Evolutionary conservation across 2,113 vertebrate species (phyloP).

Genomic region (Sapayoa aenigma): DNA sequence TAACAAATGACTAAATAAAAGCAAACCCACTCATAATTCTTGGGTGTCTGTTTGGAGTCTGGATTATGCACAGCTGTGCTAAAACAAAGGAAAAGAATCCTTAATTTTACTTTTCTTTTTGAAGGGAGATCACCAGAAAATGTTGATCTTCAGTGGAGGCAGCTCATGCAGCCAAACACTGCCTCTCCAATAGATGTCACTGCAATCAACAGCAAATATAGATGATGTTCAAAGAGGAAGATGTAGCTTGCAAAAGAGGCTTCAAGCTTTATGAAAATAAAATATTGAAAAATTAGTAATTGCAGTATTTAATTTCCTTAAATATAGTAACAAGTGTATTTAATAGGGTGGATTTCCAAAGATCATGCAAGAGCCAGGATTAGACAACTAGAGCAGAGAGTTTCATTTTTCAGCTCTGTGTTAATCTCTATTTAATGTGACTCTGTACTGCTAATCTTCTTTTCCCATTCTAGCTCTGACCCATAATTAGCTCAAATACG

Average conservation of each 20-base stretch:
- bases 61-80: neutral
- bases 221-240: neutral
- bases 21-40: neutral
- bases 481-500: conserved; percentile 31
- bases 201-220: conserved; percentile 66
- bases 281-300: neutral
- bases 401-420: conserved; percentile 18
- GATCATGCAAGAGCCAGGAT: neutral
- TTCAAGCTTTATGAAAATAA: neutral
- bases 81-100: neutral
- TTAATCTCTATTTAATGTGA: conserved; percentile 48
- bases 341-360: neutral
- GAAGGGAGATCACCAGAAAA: neutral
- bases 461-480: conserved; percentile 8
- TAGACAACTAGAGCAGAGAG: neutral
- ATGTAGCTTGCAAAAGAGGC: neutral
- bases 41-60: neutral
- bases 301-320: neutral
- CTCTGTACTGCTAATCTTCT: conserved; percentile 22
- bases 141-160: neutral
- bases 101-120: neutral
- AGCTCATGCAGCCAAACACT: conserved; percentile 10
- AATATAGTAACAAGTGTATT: neutral
- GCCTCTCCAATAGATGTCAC: conserved; percentile 78
- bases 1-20: neutral